These are phyloP conservation scores for Tachina lurida DNA, from an alignment of 2,888 invertebrate species.

Conservation along the genomic window DNA sequence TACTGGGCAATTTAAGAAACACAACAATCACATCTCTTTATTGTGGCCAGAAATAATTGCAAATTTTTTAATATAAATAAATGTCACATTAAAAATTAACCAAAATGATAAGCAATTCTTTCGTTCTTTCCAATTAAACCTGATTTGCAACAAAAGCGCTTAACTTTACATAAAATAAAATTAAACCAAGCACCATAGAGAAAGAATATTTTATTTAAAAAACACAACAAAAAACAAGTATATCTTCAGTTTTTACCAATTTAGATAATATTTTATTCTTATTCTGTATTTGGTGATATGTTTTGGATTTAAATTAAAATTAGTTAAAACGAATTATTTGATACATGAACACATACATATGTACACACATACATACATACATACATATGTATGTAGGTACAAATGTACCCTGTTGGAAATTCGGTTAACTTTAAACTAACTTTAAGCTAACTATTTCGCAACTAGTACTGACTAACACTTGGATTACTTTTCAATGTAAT, in stretches of 20 bases:
- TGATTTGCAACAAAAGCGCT: conserved; percentile 4
- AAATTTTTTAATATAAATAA: neutral
- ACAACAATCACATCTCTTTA: no score
- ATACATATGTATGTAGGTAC: no score
- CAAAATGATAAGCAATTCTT: neutral
- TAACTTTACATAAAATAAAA: conserved; percentile 10
- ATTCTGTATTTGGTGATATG: conserved; percentile 10
- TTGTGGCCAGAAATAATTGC: neutral
- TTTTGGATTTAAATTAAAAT: conserved; percentile 37
- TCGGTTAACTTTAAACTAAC: no score
- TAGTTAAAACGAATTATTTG: conserved; percentile 10
- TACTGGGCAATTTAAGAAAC: no score
- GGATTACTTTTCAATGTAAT: no score
- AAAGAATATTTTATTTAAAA: conserved; percentile 4
- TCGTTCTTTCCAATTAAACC: conserved; percentile 49
- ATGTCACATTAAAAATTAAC: neutral
- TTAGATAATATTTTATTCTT: neutral
- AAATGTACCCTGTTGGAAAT: no score
- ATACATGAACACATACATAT: no score
- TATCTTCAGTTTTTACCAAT: neutral
- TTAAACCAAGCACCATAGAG: conserved; percentile 14
- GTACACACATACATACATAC: no score
- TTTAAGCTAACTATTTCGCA: no score
- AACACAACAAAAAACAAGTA: neutral
- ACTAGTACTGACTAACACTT: no score